phyloP scores from a whole-genome alignment of 2,888 invertebrate genomes.

The Ophion ellenae region DNA sequence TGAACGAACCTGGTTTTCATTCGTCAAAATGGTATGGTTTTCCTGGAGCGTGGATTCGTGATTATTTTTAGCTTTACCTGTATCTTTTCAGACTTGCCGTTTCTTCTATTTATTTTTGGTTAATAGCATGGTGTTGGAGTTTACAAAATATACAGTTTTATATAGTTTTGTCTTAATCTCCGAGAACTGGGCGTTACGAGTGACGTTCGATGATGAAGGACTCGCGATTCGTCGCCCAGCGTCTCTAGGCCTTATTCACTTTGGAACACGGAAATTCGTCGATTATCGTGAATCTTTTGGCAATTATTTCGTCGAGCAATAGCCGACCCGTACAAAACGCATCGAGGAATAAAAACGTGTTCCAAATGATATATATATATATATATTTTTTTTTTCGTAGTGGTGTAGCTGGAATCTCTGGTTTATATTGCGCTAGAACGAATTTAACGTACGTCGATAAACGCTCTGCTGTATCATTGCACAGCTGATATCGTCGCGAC shows the following conservation, averaged over 20 bases:
- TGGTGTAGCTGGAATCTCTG: conserved; percentile 60
- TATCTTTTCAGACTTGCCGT: conserved; percentile 65
- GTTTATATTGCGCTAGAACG: conserved; percentile 57
- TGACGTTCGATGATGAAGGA: neutral
- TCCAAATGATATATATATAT: conserved; percentile 27
- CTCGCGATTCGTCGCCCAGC: conserved; percentile 12
- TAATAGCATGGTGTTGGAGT: conserved; percentile 74
- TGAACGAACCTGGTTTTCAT: conserved; percentile 68
- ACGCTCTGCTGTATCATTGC: conserved; percentile 25
- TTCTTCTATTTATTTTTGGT: conserved; percentile 64
- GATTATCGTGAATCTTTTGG: neutral
- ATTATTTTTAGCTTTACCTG: conserved; percentile 60
- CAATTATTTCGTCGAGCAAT: neutral
- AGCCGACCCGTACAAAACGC: neutral
- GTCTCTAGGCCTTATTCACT: conserved; percentile 46
- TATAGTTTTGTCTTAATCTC: conserved; percentile 51
- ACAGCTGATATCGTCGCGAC: conserved; percentile 8
- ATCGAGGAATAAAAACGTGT: conserved; percentile 47
- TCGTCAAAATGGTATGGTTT: conserved; percentile 74
- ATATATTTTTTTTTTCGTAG: conserved; percentile 54
- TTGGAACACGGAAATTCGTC: conserved; percentile 67
- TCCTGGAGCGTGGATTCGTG: conserved; percentile 63
- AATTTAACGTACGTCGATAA: conserved; percentile 41
- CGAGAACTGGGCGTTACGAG: conserved; percentile 38
- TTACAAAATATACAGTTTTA: conserved; percentile 56